Evolutionary conservation across 2,113 vertebrate species (phyloP).

Genomic region (Pterocles orientalis): DNA sequence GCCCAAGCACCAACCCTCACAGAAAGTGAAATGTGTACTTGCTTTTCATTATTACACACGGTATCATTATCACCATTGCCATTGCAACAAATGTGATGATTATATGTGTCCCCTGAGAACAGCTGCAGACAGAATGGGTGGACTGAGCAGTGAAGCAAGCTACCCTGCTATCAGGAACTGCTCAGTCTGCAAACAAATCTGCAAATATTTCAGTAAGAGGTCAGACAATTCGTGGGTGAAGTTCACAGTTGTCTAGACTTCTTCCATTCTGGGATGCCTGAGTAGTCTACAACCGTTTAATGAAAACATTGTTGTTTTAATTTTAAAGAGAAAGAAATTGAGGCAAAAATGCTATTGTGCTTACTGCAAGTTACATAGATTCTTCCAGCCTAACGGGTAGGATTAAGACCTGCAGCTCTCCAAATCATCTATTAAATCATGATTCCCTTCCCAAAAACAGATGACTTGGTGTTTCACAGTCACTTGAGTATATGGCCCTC

Average conservation of each 20-base stretch:
- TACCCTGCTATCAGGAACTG: not conserved
- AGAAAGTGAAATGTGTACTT: slow-evolving; percentile 54
- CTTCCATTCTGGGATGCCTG: not conserved
- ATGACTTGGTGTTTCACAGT: not conserved
- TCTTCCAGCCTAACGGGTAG: not conserved
- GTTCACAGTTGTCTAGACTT: not conserved
- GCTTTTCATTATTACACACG: slow-evolving; percentile 46
- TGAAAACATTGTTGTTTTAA: not conserved
- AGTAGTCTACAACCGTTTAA: not conserved
- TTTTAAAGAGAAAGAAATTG: not conserved
- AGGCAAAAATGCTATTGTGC: not conserved
- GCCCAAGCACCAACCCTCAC: slow-evolving; percentile 8
- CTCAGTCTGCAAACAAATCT: not conserved
- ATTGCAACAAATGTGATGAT: slow-evolving; percentile 55
- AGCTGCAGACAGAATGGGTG: slow-evolving; percentile 46
- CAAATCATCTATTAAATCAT: not conserved
- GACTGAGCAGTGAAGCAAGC: not conserved
- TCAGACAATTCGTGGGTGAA: not conserved
- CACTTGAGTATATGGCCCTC: not conserved
- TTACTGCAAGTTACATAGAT: not conserved
- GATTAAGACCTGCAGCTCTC: not conserved
- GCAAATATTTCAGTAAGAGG: not conserved
- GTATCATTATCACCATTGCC: slow-evolving; percentile 51
- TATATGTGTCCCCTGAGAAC: slow-evolving; percentile 31
- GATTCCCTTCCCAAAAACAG: not conserved